Evolutionary conservation across 23 tunicate species (phyloP).

Genomic region (Halocynthia roretzi): DNA sequence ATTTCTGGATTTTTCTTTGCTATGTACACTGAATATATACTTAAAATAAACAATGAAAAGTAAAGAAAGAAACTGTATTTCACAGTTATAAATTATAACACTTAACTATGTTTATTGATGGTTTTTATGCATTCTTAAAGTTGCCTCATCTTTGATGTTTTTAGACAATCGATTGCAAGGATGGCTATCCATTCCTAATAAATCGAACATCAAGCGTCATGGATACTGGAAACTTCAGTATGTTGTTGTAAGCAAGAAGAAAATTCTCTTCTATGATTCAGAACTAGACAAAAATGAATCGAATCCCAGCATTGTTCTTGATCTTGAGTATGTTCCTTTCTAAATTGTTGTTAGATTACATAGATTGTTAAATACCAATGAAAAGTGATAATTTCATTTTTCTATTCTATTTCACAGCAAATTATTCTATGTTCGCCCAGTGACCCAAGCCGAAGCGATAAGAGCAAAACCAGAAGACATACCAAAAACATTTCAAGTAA

Average conservation of each 20-base stretch:
- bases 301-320: conserved; percentile 80
- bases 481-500: conserved; percentile 90
- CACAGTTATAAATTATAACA: too few relatives aligned
- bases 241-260: conserved; percentile 77
- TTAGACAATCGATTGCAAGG: conserved; percentile 34
- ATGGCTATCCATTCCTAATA: conserved; percentile 92
- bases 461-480: conserved; percentile 93
- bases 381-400: not conserved
- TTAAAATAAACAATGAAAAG: too few relatives aligned
- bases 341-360: not conserved
- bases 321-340: conserved; percentile 62
- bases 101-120: too few relatives aligned
- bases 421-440: conserved; percentile 88
- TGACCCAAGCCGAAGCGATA: conserved; percentile 91
- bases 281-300: conserved; percentile 79
- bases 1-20: too few relatives aligned
- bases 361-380: too few relatives aligned
- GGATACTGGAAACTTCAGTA: conserved; percentile 92
- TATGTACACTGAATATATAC: too few relatives aligned
- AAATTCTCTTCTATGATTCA: conserved; percentile 85
- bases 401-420: conserved; percentile 48
- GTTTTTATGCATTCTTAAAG: too few relatives aligned
- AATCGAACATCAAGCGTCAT: conserved; percentile 71
- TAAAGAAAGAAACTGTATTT: too few relatives aligned
- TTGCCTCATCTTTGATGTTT: not conserved